Percentiles rank a stretch among this genome's conserved stretches.
phyloP scores from a whole-genome alignment of 2,113 vertebrate species.

The Panurus biarmicus region DNA sequence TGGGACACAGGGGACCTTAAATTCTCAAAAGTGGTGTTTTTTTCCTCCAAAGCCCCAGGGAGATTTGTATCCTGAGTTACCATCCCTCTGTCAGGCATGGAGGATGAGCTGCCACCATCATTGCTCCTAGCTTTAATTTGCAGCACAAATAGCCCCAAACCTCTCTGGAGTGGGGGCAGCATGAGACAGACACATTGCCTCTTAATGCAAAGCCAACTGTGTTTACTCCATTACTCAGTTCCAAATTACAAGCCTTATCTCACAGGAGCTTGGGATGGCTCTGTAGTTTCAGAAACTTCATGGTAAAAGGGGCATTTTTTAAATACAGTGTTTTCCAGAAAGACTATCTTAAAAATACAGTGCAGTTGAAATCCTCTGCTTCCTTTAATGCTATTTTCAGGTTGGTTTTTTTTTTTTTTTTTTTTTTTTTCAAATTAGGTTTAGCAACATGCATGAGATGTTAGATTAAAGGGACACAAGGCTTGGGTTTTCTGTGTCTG shows the following conservation, averaged over 20 bases:
- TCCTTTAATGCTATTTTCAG: conserved; percentile 76
- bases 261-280: neutral
- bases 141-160: neutral
- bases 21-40: neutral
- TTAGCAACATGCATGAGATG: conserved; percentile 44
- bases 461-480: conserved; percentile 70
- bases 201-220: conserved; percentile 22
- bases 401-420: neutral
- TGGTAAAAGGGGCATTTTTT: conserved; percentile 44
- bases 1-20: neutral
- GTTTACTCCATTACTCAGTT: conserved; percentile 25
- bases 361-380: conserved; percentile 69
- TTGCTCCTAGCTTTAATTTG: neutral
- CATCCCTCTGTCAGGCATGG: neutral
- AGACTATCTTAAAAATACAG: conserved; percentile 66
- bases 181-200: neutral
- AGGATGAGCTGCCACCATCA: neutral
- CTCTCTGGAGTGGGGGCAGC: neutral
- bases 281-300: conserved; percentile 47
- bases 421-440: conserved; percentile 59
- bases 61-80: neutral
- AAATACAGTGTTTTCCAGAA: conserved; percentile 65
- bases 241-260: conserved; percentile 68
- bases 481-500: conserved; percentile 56
- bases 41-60: neutral